Conservation (phyloP, 1,140 invertebrate species). For the Calephelis nemesis region DNA sequence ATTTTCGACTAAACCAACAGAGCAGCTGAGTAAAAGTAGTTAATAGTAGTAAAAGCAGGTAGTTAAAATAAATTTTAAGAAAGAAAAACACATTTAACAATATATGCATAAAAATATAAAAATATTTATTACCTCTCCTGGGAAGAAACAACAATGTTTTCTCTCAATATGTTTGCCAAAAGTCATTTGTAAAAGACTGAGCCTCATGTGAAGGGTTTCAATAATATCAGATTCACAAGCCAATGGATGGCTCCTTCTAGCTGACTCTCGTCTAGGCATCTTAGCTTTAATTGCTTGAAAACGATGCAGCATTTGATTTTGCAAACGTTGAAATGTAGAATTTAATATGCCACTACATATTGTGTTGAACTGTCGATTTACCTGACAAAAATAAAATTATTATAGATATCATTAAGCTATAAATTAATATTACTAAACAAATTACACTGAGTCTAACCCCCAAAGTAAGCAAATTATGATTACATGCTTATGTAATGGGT, state of each 20-base stretch:
- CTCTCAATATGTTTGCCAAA: conserved; percentile 95
- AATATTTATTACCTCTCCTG: conserved; percentile 86
- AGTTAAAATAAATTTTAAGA: background rate
- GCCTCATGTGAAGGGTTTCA: conserved; percentile 92
- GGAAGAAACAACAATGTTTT: conserved; percentile 94
- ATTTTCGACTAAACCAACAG: no score
- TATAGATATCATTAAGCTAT: background rate
- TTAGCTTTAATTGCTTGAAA: conserved; percentile 93
- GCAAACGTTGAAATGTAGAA: conserved; percentile 88
- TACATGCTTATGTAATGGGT: no score
- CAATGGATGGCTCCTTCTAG: conserved; percentile 89
- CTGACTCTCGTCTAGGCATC: conserved; percentile 93
- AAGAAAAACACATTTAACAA: no score
- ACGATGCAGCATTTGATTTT: conserved; percentile 88
- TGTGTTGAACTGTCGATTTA: conserved; percentile 87
- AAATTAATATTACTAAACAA: no score
- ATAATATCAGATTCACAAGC: conserved; percentile 93
- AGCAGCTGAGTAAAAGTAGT: no score
- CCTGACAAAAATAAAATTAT: conserved; percentile 78
- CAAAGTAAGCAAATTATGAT: no score
- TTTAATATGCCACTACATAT: conserved; percentile 89
- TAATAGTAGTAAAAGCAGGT: no score
- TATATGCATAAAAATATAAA: background rate
- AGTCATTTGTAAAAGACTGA: conserved; percentile 92
- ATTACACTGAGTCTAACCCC: no score